Evolutionary conservation across 2,888 invertebrate species (phyloP), one percentile per base, ranked within the genome.

Genomic region (Nemotelus pantherinus): DNA sequence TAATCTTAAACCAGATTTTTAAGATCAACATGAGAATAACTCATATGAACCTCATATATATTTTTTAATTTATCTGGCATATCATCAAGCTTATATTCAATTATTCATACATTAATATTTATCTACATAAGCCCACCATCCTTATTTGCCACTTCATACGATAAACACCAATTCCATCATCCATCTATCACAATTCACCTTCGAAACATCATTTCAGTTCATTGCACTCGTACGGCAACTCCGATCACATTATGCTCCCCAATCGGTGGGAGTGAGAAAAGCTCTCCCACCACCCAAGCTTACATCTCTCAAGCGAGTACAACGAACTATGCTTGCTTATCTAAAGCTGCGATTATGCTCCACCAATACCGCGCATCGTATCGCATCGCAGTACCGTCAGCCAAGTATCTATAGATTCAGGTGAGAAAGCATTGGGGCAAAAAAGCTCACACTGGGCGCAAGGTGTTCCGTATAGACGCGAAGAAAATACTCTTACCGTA

Each of bases 391-490:
- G 7, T 25, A 25, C 10, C 25, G 25, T 25, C 25, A 25, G 25
- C 10, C 39, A 63, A 63, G 63, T 63, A 43, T 39, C 25, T 47
- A n/a, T n/a, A 65, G n/a, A 9, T 47, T 47, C 45, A 5, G 63
- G 39, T 65, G 65, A 44, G 45, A 65, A 25, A 41, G 5, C 25
- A 25, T 25, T 47, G 45, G 41, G 7, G 45, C 65, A 65, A 45
- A 43, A 70, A 53, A 68, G 68, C 70, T 70, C 39, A 3, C 4
- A 47, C n/a, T 9, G 65, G 65, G 65, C 65, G 65, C 65, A 65
- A 65, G 65, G 47, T 43, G 63, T 7, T 63, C 41, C 25, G 41
- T 41, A 63, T 43, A 7, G 6, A 50, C 50, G 60, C 60, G n/a
- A 9, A 5, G 9, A 7, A 6, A 39, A 39, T 39, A 50, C 68